Conservation (phyloP, 2,888 invertebrate genomes). For the Anthoptus insignis region DNA sequence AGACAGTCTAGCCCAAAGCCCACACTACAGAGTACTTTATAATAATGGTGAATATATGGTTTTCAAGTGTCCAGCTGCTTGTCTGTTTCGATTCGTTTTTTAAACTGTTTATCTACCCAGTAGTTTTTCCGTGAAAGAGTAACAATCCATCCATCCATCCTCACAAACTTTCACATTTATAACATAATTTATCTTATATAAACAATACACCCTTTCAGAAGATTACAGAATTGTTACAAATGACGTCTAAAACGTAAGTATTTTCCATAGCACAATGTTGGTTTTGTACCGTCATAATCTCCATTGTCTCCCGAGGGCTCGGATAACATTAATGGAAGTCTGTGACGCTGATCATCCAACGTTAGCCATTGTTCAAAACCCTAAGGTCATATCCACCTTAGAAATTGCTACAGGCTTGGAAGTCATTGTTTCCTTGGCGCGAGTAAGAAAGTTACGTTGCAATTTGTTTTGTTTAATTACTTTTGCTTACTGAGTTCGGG, state of each 20-base stretch:
- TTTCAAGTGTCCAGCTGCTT: too few relatives aligned
- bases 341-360: constrained; percentile 36
- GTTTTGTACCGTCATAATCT: constrained; percentile 21
- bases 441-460: too few relatives aligned
- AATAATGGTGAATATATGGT: too few relatives aligned
- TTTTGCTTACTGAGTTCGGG: too few relatives aligned
- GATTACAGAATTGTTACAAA: constrained; percentile 33
- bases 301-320: constrained; percentile 47
- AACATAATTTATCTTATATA: not conserved
- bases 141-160: too few relatives aligned
- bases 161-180: too few relatives aligned
- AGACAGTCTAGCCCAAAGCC: too few relatives aligned
- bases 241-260: constrained; percentile 18
- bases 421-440: not conserved
- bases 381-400: constrained; percentile 33
- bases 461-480: too few relatives aligned
- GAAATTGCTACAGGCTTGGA: not conserved
- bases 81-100: too few relatives aligned
- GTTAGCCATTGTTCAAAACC: constrained; percentile 45
- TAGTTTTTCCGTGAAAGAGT: too few relatives aligned
- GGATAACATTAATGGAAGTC: constrained; percentile 52
- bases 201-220: constrained; percentile 7
- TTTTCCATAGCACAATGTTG: constrained; percentile 16
- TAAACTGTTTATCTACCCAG: too few relatives aligned
- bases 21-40: too few relatives aligned